These are phyloP conservation scores for Chloropsis hardwickii DNA, from an alignment of 2,113 vertebrate genomes.

Conservation along the genomic window DNA sequence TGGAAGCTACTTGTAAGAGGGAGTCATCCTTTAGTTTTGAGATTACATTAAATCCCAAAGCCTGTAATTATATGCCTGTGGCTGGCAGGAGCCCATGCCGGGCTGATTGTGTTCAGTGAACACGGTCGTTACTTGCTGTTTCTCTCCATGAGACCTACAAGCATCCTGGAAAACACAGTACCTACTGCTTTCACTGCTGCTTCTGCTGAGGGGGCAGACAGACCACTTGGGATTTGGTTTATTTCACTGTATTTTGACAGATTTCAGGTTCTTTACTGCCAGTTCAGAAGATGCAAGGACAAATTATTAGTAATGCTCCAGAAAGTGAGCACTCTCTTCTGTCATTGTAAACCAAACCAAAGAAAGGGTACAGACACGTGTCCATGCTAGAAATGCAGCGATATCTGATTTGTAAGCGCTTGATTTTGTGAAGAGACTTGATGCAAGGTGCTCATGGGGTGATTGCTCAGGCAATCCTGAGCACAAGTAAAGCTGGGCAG, in stretches of 20 bases:
- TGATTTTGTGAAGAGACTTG: neutral
- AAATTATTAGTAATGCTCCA: neutral
- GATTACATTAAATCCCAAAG: slow-evolving; percentile 37
- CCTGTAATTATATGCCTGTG: slow-evolving; percentile 39
- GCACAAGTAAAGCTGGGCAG: neutral
- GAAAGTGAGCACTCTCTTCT: neutral
- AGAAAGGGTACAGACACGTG: neutral
- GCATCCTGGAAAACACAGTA: neutral
- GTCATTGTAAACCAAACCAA: neutral
- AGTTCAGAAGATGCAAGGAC: neutral
- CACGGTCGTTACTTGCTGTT: neutral
- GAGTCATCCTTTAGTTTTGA: slow-evolving; percentile 39
- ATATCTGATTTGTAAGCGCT: neutral
- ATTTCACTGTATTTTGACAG: slow-evolving; percentile 9
- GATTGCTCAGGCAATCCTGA: neutral
- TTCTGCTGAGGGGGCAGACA: neutral
- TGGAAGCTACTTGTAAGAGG: slow-evolving; percentile 38
- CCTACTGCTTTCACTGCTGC: neutral
- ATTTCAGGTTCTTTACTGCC: neutral
- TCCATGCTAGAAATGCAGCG: accelerated
- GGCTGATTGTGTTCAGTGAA: neutral
- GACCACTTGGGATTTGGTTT: neutral
- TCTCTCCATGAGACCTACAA: neutral
- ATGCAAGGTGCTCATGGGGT: neutral
- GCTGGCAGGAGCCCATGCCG: neutral